Conservation (phyloP, 2,888 invertebrate genomes). For the Camptogramma bilineatum region DNA sequence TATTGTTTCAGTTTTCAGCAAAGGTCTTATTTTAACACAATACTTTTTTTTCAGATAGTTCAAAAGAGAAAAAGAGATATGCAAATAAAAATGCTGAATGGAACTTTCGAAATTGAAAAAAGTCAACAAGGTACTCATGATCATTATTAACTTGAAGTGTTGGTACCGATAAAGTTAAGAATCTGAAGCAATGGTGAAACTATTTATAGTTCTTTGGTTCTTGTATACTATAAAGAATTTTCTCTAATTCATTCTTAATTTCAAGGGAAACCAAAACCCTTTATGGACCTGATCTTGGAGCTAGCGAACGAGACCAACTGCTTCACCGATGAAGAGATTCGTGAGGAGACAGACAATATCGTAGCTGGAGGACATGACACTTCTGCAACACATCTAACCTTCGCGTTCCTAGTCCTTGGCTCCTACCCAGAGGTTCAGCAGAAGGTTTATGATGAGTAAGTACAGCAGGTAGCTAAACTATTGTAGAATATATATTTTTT, state of each 20-base stretch:
- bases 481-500: too few relatives aligned
- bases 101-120: slow-evolving; percentile 1
- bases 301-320: slow-evolving; percentile 15
- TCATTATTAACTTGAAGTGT: too few relatives aligned
- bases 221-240: too few relatives aligned
- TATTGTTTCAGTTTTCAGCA: too few relatives aligned
- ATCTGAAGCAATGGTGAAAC: too few relatives aligned
- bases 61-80: slow-evolving; percentile 10
- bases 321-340: slow-evolving; percentile 31
- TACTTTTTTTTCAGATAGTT: background rate
- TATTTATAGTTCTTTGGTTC: too few relatives aligned
- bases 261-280: slow-evolving; percentile 19
- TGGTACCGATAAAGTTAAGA: too few relatives aligned
- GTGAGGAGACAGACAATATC: slow-evolving; percentile 27
- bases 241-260: too few relatives aligned
- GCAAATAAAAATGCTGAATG: background rate
- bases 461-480: background rate
- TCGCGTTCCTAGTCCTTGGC: slow-evolving; percentile 21
- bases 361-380: slow-evolving; percentile 29
- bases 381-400: slow-evolving; percentile 17
- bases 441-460: slow-evolving; percentile 34
- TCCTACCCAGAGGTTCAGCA: slow-evolving; percentile 30
- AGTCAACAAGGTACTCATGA: background rate
- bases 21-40: too few relatives aligned
- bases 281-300: slow-evolving; percentile 30